phyloP scores from a whole-genome alignment of 2,797 vertebrate genomes.

The Liasis olivaceus region DNA sequence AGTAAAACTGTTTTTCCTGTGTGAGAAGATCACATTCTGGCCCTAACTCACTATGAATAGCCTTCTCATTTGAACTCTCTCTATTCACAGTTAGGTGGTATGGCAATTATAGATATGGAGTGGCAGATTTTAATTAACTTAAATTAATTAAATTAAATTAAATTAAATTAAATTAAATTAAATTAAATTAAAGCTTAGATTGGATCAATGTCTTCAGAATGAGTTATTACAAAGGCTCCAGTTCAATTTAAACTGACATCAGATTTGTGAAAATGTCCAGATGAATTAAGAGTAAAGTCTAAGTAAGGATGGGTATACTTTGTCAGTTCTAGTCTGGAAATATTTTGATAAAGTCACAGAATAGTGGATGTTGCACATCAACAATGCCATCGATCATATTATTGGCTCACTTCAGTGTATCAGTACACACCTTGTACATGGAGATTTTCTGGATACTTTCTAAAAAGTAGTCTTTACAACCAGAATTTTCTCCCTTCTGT shows the following conservation, averaged over 20 bases:
- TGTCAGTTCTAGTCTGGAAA: constrained; percentile 8
- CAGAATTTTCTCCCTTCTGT: background rate
- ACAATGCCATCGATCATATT: background rate
- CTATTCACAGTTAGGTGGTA: background rate
- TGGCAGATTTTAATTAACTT: constrained; percentile 30
- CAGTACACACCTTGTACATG: background rate
- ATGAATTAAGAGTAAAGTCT: background rate
- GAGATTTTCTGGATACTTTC: background rate
- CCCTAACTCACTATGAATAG: background rate
- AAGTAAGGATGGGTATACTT: background rate
- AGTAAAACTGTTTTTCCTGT: background rate
- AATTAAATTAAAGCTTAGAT: background rate
- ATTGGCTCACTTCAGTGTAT: background rate
- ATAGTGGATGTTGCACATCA: background rate
- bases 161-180: no score
- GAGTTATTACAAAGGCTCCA: constrained; percentile 29
- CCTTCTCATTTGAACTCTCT: background rate
- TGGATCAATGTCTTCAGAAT: constrained; percentile 7
- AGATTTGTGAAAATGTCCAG: constrained; percentile 36
- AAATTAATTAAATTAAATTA: no score
- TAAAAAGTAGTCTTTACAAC: background rate
- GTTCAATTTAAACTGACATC: constrained; percentile 36
- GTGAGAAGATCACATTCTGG: background rate
- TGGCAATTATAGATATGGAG: background rate
- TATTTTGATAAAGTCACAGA: background rate